Evolutionary conservation across 2,888 invertebrate species (phyloP).

Genomic region (Drosophila koepferae): DNA sequence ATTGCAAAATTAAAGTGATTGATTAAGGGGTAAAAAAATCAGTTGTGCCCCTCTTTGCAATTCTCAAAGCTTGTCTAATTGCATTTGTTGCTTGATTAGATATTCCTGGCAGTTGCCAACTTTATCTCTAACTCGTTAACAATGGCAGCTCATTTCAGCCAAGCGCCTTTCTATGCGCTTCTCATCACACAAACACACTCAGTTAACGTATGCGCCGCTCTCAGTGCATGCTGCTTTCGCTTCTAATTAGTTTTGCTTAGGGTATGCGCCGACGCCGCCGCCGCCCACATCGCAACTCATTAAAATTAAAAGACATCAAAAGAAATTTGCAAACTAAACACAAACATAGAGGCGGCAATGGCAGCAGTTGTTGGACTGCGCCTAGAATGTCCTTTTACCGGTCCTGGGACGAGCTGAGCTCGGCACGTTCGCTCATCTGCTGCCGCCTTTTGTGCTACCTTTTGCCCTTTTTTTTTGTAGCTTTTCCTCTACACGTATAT

Average conservation of each 20-base stretch:
- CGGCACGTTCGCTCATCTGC: slow-evolving; percentile 48
- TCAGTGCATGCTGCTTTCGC: slow-evolving; percentile 36
- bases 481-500: background rate
- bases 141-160: slow-evolving; percentile 24
- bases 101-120: background rate
- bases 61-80: slow-evolving; percentile 10
- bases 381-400: slow-evolving; percentile 68
- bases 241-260: slow-evolving; percentile 73
- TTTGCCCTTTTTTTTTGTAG: slow-evolving; percentile 62
- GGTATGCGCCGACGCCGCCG: slow-evolving; percentile 29
- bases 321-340: slow-evolving; percentile 79
- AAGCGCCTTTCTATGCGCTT: slow-evolving; percentile 24
- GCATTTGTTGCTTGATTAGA: slow-evolving; percentile 15
- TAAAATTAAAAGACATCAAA: slow-evolving; percentile 82
- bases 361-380: slow-evolving; percentile 39
- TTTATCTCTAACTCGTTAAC: background rate
- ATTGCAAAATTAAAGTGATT: background rate
- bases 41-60: slow-evolving; percentile 2
- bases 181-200: slow-evolving; percentile 7
- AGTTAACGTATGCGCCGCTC: slow-evolving; percentile 12
- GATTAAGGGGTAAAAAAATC: background rate
- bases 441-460: slow-evolving; percentile 63
- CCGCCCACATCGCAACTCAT: slow-evolving; percentile 68
- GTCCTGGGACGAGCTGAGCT: slow-evolving; percentile 18
- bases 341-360: slow-evolving; percentile 43